Evolutionary conservation across 2,888 invertebrate genomes (phyloP).

Genomic region (Pseudococcus longispinus): DNA sequence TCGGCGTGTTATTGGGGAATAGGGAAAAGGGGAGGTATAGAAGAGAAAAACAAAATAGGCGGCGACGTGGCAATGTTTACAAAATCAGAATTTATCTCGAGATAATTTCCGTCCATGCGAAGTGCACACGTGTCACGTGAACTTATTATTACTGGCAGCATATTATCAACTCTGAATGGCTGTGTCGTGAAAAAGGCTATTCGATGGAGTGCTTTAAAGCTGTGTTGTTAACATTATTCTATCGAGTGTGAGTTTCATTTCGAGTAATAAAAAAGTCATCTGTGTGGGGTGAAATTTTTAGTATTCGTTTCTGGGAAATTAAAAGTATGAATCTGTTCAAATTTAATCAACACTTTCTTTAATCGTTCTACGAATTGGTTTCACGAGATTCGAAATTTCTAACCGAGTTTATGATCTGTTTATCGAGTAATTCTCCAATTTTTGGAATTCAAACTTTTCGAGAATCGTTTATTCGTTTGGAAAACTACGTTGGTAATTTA

Average conservation of each 20-base stretch:
- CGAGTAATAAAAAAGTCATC: neutral
- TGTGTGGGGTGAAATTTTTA: neutral
- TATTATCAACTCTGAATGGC: neutral
- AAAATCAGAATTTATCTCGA: neutral
- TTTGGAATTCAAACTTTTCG: neutral
- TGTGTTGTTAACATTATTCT: neutral
- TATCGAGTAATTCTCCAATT: neutral
- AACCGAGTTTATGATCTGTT: neutral
- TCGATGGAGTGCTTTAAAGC: neutral
- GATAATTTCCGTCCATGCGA: neutral
- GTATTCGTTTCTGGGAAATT: neutral
- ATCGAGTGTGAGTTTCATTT: neutral
- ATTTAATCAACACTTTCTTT: neutral
- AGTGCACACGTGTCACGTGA: conserved; percentile 14
- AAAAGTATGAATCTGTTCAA: neutral
- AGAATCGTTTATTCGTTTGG: neutral
- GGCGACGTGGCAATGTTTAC: conserved; percentile 2
- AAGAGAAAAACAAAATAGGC: conserved; percentile 24
- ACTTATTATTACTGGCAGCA: conserved; percentile 13
- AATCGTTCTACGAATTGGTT: neutral
- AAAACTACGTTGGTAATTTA: neutral
- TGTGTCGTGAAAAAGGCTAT: conserved; percentile 7
- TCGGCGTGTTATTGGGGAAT: neutral
- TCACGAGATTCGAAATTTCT: neutral
- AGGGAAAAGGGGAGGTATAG: too few species aligned